Percentiles rank a stretch among this genome's conserved stretches.
These are phyloP conservation scores for Papilio aristodemus DNA, from an alignment of 1,140 invertebrate species.

Conservation along the genomic window DNA sequence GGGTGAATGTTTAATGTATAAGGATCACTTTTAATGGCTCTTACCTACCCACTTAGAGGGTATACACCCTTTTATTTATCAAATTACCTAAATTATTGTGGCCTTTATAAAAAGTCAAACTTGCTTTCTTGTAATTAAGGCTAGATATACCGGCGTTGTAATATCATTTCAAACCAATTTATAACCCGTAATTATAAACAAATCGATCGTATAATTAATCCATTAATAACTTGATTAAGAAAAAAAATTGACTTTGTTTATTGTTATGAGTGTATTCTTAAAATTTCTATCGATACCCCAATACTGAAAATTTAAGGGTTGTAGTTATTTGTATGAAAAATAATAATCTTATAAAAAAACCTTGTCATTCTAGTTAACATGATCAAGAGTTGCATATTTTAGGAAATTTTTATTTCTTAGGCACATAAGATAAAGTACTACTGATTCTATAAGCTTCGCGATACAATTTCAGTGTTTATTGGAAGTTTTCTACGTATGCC, in stretches of 20 bases:
- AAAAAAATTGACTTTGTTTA: slow-evolving; percentile 34
- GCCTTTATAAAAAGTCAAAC: slow-evolving; percentile 69
- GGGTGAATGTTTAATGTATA: slow-evolving; percentile 58
- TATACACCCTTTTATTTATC: slow-evolving; percentile 44
- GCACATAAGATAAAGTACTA: slow-evolving; percentile 75
- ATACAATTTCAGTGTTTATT: slow-evolving; percentile 39
- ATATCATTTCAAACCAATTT: slow-evolving; percentile 58
- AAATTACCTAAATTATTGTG: slow-evolving; percentile 76
- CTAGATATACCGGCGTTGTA: slow-evolving; percentile 69
- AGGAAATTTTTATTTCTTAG: slow-evolving; percentile 74
- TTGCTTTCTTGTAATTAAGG: slow-evolving; percentile 73
- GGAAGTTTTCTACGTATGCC: slow-evolving; percentile 33
- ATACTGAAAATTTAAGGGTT: slow-evolving; percentile 29
- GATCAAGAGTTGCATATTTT: slow-evolving; percentile 74
- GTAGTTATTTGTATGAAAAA: slow-evolving; percentile 29
- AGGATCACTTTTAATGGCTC: slow-evolving; percentile 73
- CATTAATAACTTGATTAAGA: slow-evolving; percentile 18
- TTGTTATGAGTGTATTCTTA: slow-evolving; percentile 37
- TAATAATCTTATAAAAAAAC: slow-evolving; percentile 35
- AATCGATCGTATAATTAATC: slow-evolving; percentile 32
- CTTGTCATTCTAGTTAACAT: slow-evolving; percentile 49
- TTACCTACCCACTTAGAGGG: slow-evolving; percentile 52
- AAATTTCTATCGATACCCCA: slow-evolving; percentile 33
- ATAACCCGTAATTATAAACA: slow-evolving; percentile 49
- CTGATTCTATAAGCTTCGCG: slow-evolving; percentile 67